A percentile compares a stretch with the other conserved stretches of the same genome.
Conservation (phyloP, 1,140 invertebrate species). For the Hestina assimilis region DNA sequence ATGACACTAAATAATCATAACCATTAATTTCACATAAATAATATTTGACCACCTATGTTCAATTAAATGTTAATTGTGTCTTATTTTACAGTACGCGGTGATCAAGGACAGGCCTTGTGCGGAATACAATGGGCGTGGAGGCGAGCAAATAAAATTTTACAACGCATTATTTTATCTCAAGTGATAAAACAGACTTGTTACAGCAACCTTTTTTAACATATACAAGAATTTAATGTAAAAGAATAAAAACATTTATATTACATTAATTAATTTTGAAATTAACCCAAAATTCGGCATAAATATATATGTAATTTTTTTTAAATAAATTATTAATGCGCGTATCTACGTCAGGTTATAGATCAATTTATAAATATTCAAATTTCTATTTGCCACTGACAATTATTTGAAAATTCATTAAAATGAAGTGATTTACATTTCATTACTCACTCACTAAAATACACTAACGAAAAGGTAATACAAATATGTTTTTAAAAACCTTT, state of each 20-base stretch:
- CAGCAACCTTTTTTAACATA: neutral
- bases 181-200: conserved; percentile 3
- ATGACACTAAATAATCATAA: neutral
- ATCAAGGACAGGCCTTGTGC: conserved; percentile 5
- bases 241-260: neutral
- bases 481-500: neutral
- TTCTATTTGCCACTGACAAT: no score
- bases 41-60: neutral
- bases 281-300: no score
- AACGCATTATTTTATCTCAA: conserved; percentile 11
- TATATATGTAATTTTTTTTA: no score
- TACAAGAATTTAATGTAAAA: neutral
- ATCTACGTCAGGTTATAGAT: no score
- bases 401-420: neutral
- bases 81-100: conserved; percentile 6
- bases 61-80: conserved; percentile 10
- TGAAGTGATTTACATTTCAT: neutral
- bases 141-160: conserved; percentile 8
- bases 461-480: neutral
- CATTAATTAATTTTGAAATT: no score
- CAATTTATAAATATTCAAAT: no score
- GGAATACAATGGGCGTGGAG: conserved; percentile 7
- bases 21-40: neutral
- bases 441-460: neutral
- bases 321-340: no score